These are phyloP conservation scores for Abrostola tripartita DNA, from an alignment of 2,888 invertebrate species.

Conservation along the genomic window DNA sequence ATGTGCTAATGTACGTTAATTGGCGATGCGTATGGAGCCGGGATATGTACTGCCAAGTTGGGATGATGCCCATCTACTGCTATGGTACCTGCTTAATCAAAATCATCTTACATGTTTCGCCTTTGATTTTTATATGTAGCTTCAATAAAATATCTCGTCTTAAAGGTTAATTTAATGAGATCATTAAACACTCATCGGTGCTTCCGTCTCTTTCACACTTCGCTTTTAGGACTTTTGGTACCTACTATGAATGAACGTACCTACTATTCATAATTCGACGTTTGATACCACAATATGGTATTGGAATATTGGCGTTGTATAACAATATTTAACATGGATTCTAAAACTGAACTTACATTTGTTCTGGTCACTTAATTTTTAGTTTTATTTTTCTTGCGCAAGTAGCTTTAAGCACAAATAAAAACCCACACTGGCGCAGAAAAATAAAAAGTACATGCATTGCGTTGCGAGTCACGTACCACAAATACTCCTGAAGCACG, in stretches of 20 bases:
- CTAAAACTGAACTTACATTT: not conserved
- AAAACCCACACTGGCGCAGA: not conserved
- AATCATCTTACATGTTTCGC: constrained; percentile 9
- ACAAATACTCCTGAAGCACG: constrained; percentile 11
- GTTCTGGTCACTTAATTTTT: not conserved
- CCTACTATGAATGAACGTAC: too few species aligned
- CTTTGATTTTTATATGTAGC: constrained; percentile 3
- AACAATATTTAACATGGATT: too few species aligned
- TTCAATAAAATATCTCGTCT: constrained; percentile 23
- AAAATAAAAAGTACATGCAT: not conserved
- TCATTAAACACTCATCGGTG: not conserved
- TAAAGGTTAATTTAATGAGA: not conserved
- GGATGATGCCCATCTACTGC: constrained; percentile 26
- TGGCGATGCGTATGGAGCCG: constrained; percentile 56
- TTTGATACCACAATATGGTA: too few species aligned
- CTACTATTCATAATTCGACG: too few species aligned
- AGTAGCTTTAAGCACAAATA: not conserved
- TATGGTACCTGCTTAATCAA: constrained; percentile 3
- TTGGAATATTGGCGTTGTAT: too few species aligned
- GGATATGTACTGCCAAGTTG: constrained; percentile 38
- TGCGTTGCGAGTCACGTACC: constrained; percentile 1
- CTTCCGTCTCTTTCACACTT: not conserved
- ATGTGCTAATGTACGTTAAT: constrained; percentile 69
- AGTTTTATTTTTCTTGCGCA: not conserved
- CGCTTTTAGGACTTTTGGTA: too few species aligned